phyloP scores from a whole-genome alignment of 1,140 invertebrate species.

The Caenorhabditis brenneri region DNA sequence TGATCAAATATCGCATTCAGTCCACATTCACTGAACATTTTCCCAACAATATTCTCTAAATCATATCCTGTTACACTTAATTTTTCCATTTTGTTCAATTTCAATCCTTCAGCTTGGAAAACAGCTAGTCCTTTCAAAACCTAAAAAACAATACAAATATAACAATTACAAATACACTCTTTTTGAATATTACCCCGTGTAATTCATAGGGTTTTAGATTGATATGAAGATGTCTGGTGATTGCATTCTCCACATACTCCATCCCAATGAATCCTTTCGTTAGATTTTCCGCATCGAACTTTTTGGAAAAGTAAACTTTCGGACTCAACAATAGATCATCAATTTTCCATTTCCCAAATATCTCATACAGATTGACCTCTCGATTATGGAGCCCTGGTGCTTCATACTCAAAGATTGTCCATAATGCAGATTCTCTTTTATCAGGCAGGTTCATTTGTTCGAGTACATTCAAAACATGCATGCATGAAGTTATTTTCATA shows the following conservation, averaged over 20 bases:
- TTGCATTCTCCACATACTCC: constrained; percentile 25
- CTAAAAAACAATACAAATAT: not conserved
- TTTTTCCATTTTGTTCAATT: not conserved
- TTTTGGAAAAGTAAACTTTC: not conserved
- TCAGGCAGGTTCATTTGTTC: not conserved
- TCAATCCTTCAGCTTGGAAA: not conserved
- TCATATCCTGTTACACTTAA: not conserved
- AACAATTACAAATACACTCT: not conserved
- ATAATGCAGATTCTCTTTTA: not conserved
- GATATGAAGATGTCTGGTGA: not conserved
- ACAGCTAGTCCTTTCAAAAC: not conserved
- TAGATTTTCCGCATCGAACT: not conserved
- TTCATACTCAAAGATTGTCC: constrained; percentile 6
- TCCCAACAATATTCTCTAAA: not conserved
- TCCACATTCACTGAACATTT: not conserved
- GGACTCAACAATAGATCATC: not conserved
- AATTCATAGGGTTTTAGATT: constrained; percentile 5
- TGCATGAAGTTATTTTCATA: constrained; percentile 28
- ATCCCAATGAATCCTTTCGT: constrained; percentile 32
- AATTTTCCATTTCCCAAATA: constrained; percentile 19
- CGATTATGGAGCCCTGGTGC: constrained; percentile 28
- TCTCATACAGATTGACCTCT: constrained; percentile 18
- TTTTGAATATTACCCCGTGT: not conserved
- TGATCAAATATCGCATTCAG: not conserved
- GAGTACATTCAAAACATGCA: not conserved